phyloP scores from a whole-genome alignment of 2,113 vertebrate species.

The Elephantulus edwardii region DNA sequence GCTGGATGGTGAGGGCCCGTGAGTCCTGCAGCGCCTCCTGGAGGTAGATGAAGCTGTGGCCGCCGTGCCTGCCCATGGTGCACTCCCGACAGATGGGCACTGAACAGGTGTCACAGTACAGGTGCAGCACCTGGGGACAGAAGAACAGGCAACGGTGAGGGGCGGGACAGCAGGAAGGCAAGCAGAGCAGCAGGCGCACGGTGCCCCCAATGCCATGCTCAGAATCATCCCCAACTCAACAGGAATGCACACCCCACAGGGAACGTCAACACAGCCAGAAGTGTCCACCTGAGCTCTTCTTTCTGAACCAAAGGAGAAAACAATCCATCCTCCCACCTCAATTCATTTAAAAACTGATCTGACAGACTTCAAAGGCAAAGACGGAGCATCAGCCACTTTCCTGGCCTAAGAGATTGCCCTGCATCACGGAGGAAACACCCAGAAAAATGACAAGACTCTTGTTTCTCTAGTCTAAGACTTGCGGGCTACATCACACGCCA shows the following conservation, averaged over 20 bases:
- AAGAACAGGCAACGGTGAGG: not conserved
- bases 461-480: not conserved
- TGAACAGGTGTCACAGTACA: constrained; percentile 97
- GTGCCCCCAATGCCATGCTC: no score
- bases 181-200: rapidly evolving
- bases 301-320: no score
- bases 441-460: not conserved
- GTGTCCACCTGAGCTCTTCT: no score
- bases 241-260: no score
- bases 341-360: not conserved
- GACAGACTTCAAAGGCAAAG: not conserved
- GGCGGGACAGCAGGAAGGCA: rapidly evolving
- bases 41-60: constrained; percentile 97
- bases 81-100: constrained; percentile 98
- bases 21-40: constrained; percentile 98
- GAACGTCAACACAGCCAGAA: no score
- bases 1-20: constrained; percentile 95
- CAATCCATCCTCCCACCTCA: rapidly evolving
- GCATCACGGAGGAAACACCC: not conserved
- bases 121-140: constrained; percentile 91
- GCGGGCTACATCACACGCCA: not conserved
- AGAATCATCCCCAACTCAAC: no score
- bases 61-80: constrained; percentile 93
- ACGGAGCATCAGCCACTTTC: not conserved
- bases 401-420: not conserved